Percentiles rank a stretch among this genome's conserved stretches.
Evolutionary conservation across 2,888 invertebrate species (phyloP).

Genomic region (Colletes collaris): DNA sequence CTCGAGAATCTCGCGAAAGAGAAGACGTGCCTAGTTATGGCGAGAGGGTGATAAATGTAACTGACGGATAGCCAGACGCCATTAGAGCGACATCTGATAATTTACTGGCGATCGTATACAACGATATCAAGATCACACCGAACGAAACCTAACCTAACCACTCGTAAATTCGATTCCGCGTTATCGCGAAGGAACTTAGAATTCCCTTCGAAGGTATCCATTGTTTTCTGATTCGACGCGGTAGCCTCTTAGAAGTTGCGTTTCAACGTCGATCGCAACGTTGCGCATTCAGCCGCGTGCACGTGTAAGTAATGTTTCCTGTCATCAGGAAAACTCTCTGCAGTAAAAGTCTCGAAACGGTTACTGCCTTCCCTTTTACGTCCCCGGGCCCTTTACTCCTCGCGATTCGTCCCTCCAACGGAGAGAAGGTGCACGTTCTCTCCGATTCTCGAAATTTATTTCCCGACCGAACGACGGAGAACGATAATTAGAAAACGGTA

Average conservation of each 20-base stretch:
- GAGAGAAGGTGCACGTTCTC: background rate
- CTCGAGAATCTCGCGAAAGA: too few relatives aligned
- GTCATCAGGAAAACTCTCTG: slow-evolving; percentile 49
- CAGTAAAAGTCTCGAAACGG: slow-evolving; percentile 49
- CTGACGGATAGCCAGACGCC: too few relatives aligned
- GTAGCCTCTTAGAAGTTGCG: background rate
- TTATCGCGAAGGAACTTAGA: too few relatives aligned
- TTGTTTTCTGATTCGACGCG: background rate
- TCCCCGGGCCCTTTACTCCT: slow-evolving; percentile 44
- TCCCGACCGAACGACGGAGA: background rate
- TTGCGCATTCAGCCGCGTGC: slow-evolving; percentile 19
- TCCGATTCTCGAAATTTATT: slow-evolving; percentile 12
- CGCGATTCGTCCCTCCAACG: slow-evolving; percentile 17
- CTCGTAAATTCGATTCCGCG: too few relatives aligned
- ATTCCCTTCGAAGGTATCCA: too few relatives aligned
- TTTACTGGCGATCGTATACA: too few relatives aligned
- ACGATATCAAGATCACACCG: too few relatives aligned
- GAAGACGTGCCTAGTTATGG: too few relatives aligned
- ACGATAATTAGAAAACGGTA: slow-evolving; percentile 2
- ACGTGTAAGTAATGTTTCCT: slow-evolving; percentile 41
- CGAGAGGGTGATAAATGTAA: too few relatives aligned
- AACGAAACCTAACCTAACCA: too few relatives aligned
- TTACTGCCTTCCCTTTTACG: slow-evolving; percentile 53
- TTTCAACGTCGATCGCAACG: slow-evolving; percentile 7
- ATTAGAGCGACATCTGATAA: too few relatives aligned